Evolutionary conservation across 92 coral and sea anemone genomes (phyloP), one percentile per base, ranked within the genome.

Genomic region (Epizoanthus stellaris): DNA sequence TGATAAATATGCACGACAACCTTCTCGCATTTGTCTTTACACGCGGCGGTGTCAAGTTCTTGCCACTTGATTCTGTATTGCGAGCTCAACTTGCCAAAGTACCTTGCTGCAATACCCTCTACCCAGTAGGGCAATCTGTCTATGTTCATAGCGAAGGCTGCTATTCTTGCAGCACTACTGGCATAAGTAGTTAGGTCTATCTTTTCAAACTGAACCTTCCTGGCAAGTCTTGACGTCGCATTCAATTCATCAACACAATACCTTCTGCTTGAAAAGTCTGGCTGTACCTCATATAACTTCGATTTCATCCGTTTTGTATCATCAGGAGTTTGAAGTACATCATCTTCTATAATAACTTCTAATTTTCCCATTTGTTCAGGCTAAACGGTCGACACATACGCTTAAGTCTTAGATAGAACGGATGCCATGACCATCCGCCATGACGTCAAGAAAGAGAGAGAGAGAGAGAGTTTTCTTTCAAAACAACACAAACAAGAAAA

Each of bases 91-190:
- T 42, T 57, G 62, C 62, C 62, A 57, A 57, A 57, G 62, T 17
- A 57, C 19, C 62, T 57, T 57, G 62, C 62, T 57, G 62, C 62
- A 57, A 57, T 57, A 57, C 15, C 1, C 62, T 57, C 62, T 57
- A 57, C 62, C 62, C 62, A 57, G 62, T 57, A 57, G 62, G 62
- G 62, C 16, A 57, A 57, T 57, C 62, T 57, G 62, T 57, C 62
- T 57, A 57, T 57, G 16, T 57, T 57, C 16, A 3, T 57, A 57
- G 62, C 62, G 3, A 57, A 57, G 16, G 62, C 62, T 57, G 62
- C 62, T 57, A 57, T 57, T 11, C 62, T 57, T 57, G 19, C 62
- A 57, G 62, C 62, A 57, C 62, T 57, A 57, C 62, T 57, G 62
- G 62, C 4, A 57, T 57, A 57, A 6, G 62, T 57, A 11, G 62